phyloP scores from a whole-genome alignment of 2,888 invertebrate genomes.

The Empis livida region DNA sequence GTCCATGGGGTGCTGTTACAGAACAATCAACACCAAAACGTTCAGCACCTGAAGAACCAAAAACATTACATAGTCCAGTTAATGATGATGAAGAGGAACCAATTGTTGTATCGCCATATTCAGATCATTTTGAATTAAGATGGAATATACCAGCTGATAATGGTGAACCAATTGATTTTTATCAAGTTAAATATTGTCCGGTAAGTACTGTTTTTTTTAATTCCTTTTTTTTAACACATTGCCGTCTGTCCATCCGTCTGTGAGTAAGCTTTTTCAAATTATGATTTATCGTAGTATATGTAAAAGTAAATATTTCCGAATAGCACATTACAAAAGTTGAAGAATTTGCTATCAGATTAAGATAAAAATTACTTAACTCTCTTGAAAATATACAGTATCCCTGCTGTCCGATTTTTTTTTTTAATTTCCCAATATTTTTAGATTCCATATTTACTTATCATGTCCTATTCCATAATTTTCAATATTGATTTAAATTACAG shows the following conservation, averaged over 20 bases:
- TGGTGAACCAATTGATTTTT: slow-evolving; percentile 76
- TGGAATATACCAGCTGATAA: slow-evolving; percentile 83
- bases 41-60: slow-evolving; percentile 63
- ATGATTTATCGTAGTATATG: too few relatives aligned
- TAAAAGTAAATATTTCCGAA: too few relatives aligned
- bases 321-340: too few relatives aligned
- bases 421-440: too few relatives aligned
- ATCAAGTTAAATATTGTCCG: slow-evolving; percentile 67
- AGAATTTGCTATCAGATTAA: too few relatives aligned
- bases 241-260: too few relatives aligned
- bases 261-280: too few relatives aligned
- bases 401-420: too few relatives aligned
- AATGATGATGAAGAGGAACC: slow-evolving; percentile 37
- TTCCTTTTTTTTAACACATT: too few relatives aligned
- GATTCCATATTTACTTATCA: too few relatives aligned
- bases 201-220: slow-evolving; percentile 40
- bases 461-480: neutral
- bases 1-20: slow-evolving; percentile 54
- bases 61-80: slow-evolving; percentile 40
- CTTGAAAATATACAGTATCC: too few relatives aligned
- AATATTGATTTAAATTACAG: slow-evolving; percentile 28
- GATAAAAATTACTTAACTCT: too few relatives aligned
- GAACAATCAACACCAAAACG: slow-evolving; percentile 61
- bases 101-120: slow-evolving; percentile 48
- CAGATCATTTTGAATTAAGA: slow-evolving; percentile 65